Conservation (phyloP, 2,888 invertebrate genomes). For the Coecobrya sp. region DNA sequence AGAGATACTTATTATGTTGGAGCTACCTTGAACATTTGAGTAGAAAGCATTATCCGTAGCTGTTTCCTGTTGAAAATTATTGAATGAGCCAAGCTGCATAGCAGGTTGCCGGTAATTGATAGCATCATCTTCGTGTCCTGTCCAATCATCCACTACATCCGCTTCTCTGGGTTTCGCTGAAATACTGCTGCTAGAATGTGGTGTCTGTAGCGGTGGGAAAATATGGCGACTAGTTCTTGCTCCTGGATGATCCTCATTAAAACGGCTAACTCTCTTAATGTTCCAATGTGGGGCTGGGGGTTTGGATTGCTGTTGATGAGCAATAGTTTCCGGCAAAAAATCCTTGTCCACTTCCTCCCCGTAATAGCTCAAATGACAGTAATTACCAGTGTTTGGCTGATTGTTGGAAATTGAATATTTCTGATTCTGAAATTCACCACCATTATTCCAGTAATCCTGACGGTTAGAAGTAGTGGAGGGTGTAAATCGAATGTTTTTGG, state of each 20-base stretch:
- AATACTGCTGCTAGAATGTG: no score
- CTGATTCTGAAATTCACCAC: background rate
- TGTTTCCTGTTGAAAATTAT: no score
- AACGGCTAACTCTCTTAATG: background rate
- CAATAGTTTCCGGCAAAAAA: background rate
- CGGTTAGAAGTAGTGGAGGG: background rate
- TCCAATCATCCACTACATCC: no score
- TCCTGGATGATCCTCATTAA: background rate
- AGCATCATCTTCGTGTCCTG: no score
- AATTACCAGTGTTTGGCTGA: background rate
- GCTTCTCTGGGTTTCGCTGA: no score
- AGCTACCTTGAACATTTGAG: no score
- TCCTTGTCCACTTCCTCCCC: constrained; percentile 35
- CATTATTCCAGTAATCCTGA: background rate
- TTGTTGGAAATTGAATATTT: background rate
- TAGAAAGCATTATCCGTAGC: no score
- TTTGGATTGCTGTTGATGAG: background rate
- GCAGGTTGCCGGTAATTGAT: no score
- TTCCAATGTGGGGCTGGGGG: background rate
- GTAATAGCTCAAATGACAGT: constrained; percentile 22
- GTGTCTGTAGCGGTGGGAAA: no score
- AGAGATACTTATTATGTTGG: background rate
- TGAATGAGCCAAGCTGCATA: no score
- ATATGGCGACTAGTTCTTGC: background rate
- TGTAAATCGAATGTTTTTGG: background rate